Evolutionary conservation across 2,113 vertebrate species (phyloP), one percentile per base, ranked within the genome.

Genomic region (Dasyprocta punctata): DNA sequence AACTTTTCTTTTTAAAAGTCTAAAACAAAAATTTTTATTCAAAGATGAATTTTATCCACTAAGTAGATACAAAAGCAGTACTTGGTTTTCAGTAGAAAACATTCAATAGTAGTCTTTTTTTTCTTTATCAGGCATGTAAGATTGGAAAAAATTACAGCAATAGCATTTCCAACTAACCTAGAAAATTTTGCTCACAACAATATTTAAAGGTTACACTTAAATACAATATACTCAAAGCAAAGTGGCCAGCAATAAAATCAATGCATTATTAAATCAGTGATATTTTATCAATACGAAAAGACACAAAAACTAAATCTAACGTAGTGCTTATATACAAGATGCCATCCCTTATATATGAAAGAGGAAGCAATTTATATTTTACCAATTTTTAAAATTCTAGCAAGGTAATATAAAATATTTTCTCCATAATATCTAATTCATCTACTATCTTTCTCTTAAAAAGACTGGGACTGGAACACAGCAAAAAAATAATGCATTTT

Each of bases 21-120:
- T 75, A 19, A 89, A 87, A 30, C 14, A 10, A 58, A 96, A 22
- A 77, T 36, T 86, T 93, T 84, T 47, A 88, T 81, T 71, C 52
- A 73, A 75, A 95, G 7, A 4, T 81, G 63, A 71, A 47, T 86
- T 91, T 82, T 75, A 28, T 83, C 6, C 38, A 63, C 28, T 33
- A 91, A 71, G 47, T 82, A 86, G 0, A 44, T 28, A 67, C 26
- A 41, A 81, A 81, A 90, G 54, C 9, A 85, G 58, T 73, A 75
- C 47, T 90, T 90, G 36, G 33, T 41, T 96, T n/a, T 90, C 44
- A 95, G 7, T 86, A 61, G 69, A 93, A 97, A 83, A 86, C 7
- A 71, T 87, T 22, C 49, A 84, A 33, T 19, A 73, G 33, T 85
- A 3, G 20, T 49, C 52, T 22, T 38, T 58, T 93, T 86, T 89